Percentiles rank a stretch among this genome's conserved stretches.
Conservation (phyloP, 2,888 invertebrate genomes). For the Agrotis puta region DNA sequence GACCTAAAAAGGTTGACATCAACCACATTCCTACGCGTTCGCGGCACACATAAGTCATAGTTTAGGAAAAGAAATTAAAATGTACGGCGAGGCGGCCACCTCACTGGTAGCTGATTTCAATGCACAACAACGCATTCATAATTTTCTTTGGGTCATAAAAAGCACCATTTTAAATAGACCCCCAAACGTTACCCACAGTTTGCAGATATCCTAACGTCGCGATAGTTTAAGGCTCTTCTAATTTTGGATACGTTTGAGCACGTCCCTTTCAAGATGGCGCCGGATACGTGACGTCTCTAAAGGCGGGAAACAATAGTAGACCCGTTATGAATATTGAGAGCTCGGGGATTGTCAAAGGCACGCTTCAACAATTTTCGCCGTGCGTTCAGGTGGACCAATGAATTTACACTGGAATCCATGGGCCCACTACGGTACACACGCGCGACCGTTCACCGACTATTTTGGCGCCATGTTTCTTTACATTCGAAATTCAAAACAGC, state of each 20-base stretch:
- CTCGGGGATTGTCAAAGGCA: constrained; percentile 80
- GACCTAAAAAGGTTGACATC: constrained; percentile 63
- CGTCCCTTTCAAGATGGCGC: constrained; percentile 88
- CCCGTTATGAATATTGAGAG: constrained; percentile 89
- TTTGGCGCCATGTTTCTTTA: constrained; percentile 75
- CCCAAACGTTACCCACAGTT: constrained; percentile 65
- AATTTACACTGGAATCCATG: constrained; percentile 75
- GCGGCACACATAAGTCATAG: constrained; percentile 73
- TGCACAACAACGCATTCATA: constrained; percentile 81
- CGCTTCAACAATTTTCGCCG: constrained; percentile 81
- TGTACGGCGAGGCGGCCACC: constrained; percentile 73
- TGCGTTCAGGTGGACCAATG: constrained; percentile 72
- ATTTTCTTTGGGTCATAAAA: constrained; percentile 88
- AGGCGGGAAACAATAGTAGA: constrained; percentile 85
- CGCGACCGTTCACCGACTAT: constrained; percentile 62
- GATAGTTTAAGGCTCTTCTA: constrained; percentile 73
- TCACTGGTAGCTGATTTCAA: constrained; percentile 79
- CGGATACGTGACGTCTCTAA: constrained; percentile 86
- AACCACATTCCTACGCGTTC: constrained; percentile 72
- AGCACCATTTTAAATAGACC: constrained; percentile 77
- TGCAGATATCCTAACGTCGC: constrained; percentile 59
- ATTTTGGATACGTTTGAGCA: constrained; percentile 81
- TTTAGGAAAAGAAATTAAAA: constrained; percentile 75
- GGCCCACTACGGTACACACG: constrained; percentile 78
- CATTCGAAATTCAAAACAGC: constrained; percentile 75